Base-by-base conservation (phyloP, 2,113 vertebrate genomes). In the Spea multiplicata region DNA sequence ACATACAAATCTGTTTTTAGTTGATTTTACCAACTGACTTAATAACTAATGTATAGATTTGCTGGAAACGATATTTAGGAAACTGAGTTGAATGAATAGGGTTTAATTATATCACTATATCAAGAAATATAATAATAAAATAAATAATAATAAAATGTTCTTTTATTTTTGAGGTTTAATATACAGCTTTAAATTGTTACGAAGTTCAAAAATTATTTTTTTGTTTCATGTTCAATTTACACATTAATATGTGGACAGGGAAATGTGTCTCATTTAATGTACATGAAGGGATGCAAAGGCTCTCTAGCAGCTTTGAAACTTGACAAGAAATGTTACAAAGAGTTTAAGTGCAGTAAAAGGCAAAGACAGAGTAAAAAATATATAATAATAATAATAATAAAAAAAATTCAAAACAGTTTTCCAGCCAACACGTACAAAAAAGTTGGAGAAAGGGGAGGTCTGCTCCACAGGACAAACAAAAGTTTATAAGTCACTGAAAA, bases 241-340 rank as follows among this genome's bases (percentile, higher is more conserved):
- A 97, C 89, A 94, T 94, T 89, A 92, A 87, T 93, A 93, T 89
- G 93, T 88, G 92, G 76, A 89, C 6, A 50, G 90, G 88, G 90
- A 90, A 86, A 67, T 44, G 81, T 93, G 89, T 92, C 93, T 86
- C 90, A 87, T 92, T 93, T 91, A 92, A 89, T 91, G 89, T 93
- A 94, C 92, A 95, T 91, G 84, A 90, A 88, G 83, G 88, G 91
- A 89, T 91, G 90, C 89, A 87, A 88, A 86, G 84, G 86, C 92
- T 88, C 88, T 91, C 89, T 88, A 96, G 95, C 93, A 96, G 94
- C 93, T 93, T 93, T 94, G 92, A 91, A 89, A 93, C 90, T 90
- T 91, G 91, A 91, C 90, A 93, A 94, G 92, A 92, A 88, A 87
- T 80, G 74, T 84, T 85, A 84, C 86, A 91, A 86, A 75, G 84